Evolutionary conservation across 2,888 invertebrate species (phyloP), one percentile per base, ranked within the genome.

Genomic region (Lycocerus yunnanus): DNA sequence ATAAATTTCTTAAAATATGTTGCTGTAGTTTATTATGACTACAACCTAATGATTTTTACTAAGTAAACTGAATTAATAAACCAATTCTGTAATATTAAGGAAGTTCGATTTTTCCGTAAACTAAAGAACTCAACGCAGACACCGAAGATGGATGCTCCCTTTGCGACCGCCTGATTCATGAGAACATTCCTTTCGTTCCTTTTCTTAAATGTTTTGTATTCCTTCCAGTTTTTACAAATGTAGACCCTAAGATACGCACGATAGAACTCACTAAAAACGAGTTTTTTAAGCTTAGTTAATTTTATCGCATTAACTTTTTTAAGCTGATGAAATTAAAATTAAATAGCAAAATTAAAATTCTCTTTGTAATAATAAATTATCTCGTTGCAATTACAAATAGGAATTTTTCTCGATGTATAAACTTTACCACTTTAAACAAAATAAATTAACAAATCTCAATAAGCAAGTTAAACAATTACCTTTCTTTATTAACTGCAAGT

Each of bases 131-230:
- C 72, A 61, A 24, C 72, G 68, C 72, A 72, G 70, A 66, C 68
- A 58, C 68, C 20, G 77, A 75, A 79, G 79, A 79, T 78, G 72
- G 77, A 79, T 78, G 77, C 75, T 78, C 77, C 77, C 77, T 73
- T 72, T 75, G 75, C 71, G 77, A 72, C 75, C 75, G 69, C 66
- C 69, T 79, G 79, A 79, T 79, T 79, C 78, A 79, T 79, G 76
- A 69, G 68, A 78, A 69, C 77, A 76, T 79, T 77, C 77, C 73
- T 78, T 76, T 67, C 69, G 67, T 72, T 75, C 67, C 72, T 72
- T 63, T 71, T 59, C 75, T 71, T 72, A 72, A 75, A 75, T 63
- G 72, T 75, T 63, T 68, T 71, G 72, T 71, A 75, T 72, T 75
- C 75, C 66, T 72, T 67, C 75, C 71, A 67, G 21, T 73, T 74